phyloP scores from a whole-genome alignment of 1,140 invertebrate species.

The Portunus trituberculatus region DNA sequence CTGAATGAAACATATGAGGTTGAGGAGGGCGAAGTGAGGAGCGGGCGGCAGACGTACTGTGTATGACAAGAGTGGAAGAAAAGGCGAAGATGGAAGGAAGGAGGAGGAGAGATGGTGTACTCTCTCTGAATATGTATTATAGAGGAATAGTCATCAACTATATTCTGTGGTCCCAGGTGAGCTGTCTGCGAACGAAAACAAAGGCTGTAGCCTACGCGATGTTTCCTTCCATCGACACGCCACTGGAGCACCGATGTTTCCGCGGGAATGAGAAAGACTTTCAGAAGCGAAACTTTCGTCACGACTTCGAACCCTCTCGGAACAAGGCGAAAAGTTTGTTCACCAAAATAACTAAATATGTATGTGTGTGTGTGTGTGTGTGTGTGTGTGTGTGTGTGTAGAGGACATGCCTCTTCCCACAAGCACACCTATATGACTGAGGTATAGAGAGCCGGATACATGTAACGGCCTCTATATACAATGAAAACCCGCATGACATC shows the following conservation, averaged over 20 bases:
- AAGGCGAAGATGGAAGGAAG: too few relatives aligned
- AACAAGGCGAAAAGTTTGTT: not conserved
- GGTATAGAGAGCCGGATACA: not conserved
- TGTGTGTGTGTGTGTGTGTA: too few relatives aligned
- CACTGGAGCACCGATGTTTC: not conserved
- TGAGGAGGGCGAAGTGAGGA: not conserved
- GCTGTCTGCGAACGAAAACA: not conserved
- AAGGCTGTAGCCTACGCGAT: not conserved
- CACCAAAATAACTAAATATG: not conserved
- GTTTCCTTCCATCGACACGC: not conserved
- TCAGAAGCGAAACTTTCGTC: not conserved
- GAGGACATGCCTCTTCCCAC: not conserved
- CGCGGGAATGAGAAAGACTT: not conserved
- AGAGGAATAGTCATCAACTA: not conserved
- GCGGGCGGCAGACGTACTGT: not conserved
- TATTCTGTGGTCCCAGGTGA: not conserved
- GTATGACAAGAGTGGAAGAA: not conserved
- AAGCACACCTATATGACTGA: not conserved
- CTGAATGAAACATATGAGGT: not conserved
- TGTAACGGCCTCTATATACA: not conserved
- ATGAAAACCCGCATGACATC: not conserved
- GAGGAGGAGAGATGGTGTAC: too few relatives aligned
- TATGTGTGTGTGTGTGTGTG: not conserved
- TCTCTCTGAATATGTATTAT: too few relatives aligned
- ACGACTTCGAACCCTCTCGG: not conserved